Evolutionary conservation across 2,888 invertebrate genomes (phyloP).

Genomic region (Tenthredo notha): DNA sequence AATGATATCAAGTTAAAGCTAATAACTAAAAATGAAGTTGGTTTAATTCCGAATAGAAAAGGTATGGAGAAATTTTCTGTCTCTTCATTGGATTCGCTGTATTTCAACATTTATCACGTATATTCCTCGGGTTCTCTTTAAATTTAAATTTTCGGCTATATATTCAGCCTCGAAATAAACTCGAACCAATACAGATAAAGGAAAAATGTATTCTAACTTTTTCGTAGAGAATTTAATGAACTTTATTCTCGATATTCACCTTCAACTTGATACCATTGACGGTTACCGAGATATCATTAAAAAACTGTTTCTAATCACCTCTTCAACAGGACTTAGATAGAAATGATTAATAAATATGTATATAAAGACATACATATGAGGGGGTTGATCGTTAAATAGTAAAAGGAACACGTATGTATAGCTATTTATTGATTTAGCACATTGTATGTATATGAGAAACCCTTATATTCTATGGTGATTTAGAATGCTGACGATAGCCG

Average conservation of each 20-base stretch:
- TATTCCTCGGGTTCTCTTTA: too few relatives aligned
- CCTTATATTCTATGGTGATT: slow-evolving; percentile 19
- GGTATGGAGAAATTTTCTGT: too few relatives aligned
- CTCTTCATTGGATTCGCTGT: too few relatives aligned
- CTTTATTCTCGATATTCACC: not conserved
- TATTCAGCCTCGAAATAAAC: not conserved
- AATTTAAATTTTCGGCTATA: not conserved
- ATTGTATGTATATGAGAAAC: not conserved
- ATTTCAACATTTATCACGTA: too few relatives aligned
- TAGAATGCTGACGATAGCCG: slow-evolving; percentile 47
- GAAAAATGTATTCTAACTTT: not conserved
- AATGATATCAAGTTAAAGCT: too few relatives aligned
- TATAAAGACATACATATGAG: not conserved
- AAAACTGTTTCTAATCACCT: not conserved
- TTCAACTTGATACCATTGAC: not conserved
- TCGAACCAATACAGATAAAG: not conserved
- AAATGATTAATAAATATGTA: not conserved
- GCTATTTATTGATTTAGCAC: not conserved
- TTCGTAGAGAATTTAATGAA: not conserved
- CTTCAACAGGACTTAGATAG: not conserved
- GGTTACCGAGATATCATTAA: not conserved
- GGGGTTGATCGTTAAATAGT: slow-evolving; percentile 6
- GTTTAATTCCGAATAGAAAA: too few relatives aligned
- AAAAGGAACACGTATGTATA: not conserved
- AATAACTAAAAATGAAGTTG: too few relatives aligned